Conservation (phyloP, 1,140 invertebrate genomes). For the Tetragonula clypearis region DNA sequence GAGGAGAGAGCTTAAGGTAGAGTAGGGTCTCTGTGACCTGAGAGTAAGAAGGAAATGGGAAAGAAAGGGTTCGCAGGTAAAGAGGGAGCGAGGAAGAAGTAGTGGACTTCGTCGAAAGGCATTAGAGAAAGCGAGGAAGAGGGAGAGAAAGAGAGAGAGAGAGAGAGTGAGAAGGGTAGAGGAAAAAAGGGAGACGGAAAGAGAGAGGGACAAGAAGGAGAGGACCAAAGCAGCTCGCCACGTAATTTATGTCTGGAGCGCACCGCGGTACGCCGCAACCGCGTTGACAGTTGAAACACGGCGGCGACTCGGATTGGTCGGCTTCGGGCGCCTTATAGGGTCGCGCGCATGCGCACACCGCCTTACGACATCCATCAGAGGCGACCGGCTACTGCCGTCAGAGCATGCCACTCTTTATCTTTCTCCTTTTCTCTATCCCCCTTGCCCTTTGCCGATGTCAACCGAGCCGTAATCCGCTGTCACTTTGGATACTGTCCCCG, state of each 20-base stretch:
- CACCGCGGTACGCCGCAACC: conserved; percentile 64
- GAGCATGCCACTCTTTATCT: conserved; percentile 60
- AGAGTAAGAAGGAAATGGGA: conserved; percentile 31
- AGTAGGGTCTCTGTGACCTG: background rate
- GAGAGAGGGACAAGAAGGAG: conserved; percentile 14
- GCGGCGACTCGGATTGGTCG: conserved; percentile 75
- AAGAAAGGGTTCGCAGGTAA: conserved; percentile 43
- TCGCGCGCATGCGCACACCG: conserved; percentile 76
- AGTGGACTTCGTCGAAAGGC: conserved; percentile 24
- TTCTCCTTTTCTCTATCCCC: conserved; percentile 56
- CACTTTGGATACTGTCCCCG: conserved; percentile 37
- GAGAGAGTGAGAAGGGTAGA: conserved; percentile 30
- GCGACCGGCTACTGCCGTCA: conserved; percentile 70
- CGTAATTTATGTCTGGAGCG: conserved; percentile 76
- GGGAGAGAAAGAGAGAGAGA: conserved; percentile 16
- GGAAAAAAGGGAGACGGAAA: conserved; percentile 12
- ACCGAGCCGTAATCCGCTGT: conserved; percentile 56
- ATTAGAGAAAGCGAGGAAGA: conserved; percentile 23
- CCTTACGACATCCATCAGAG: conserved; percentile 75
- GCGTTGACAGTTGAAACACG: conserved; percentile 80
- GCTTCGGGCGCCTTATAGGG: conserved; percentile 79
- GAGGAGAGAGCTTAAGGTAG: conserved; percentile 32
- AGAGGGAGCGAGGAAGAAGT: background rate
- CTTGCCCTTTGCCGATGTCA: conserved; percentile 50
- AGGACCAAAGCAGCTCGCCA: conserved; percentile 55